Evolutionary conservation across 2,797 vertebrate genomes (phyloP).

Genomic region (Staurois parvus): DNA sequence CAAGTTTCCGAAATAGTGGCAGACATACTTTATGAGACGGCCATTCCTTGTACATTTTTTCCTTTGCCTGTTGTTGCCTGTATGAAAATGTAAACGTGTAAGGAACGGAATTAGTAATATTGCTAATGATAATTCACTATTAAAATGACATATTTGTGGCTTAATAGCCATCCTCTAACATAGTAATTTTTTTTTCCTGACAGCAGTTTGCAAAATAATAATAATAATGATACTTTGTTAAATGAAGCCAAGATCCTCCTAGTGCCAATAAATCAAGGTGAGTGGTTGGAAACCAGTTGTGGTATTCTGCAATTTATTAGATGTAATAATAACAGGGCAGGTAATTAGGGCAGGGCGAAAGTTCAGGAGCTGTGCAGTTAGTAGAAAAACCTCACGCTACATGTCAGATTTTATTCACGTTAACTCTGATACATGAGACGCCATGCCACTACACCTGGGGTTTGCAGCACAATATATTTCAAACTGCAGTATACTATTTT

Average conservation of each 20-base stretch:
- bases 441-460: constrained; percentile 70
- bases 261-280: constrained; percentile 71
- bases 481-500: neutral
- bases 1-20: neutral
- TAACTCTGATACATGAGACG: constrained; percentile 73
- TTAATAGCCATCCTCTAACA: constrained; percentile 47
- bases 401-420: constrained; percentile 74
- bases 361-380: constrained; percentile 74
- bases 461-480: neutral
- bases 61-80: constrained; percentile 14
- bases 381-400: constrained; percentile 74
- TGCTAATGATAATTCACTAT: constrained; percentile 46
- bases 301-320: constrained; percentile 76
- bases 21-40: neutral
- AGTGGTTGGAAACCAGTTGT: constrained; percentile 78
- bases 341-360: constrained; percentile 77
- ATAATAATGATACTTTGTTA: constrained; percentile 62
- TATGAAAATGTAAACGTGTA: constrained; percentile 25
- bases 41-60: constrained; percentile 14
- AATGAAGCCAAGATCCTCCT: constrained; percentile 69
- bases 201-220: constrained; percentile 59
- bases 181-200: constrained; percentile 40
- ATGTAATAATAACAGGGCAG: constrained; percentile 77
- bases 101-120: constrained; percentile 49
- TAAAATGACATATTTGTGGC: constrained; percentile 50